Evolutionary conservation across 2,888 invertebrate species (phyloP), one percentile per base, ranked within the genome.

Genomic region (Glaucopsyche alexis): DNA sequence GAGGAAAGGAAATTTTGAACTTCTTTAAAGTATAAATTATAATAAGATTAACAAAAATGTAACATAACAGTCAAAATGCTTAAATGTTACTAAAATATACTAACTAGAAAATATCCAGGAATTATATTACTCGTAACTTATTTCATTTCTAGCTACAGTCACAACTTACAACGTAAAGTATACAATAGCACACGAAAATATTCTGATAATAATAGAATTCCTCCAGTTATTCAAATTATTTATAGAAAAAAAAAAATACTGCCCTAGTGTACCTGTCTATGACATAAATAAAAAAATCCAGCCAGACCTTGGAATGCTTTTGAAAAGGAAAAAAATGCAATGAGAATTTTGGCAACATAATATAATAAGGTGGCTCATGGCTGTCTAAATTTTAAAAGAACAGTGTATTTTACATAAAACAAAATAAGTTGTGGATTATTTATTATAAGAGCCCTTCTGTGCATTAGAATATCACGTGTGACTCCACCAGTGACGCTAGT

Each of bases 301-400:
- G 60, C 29, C 60, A 60, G 60, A 60, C 60, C 60, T 60, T 60
- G 60, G 60, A 60, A 60, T 38, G 60, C 60, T 60, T 60, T 60
- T 38, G 2, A 60, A 60, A 29, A 60, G 60, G 19, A 60, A 60
- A 14, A 29, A 7, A 2, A 13, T 14, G 60, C 60, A 38, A 60
- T 60, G 60, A 60, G 60, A 60, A 6, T 14, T 29, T 0, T 60
- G 60, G 29, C 60, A 60, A 60, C 13, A 29, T 5, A 60, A 60
- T 19, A 13, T 16, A 13, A 64, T 42, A 42, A 7, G 7, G 42
- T n/a, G n/a, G n/a, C n/a, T n/a, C n/a, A n/a, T n/a, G n/a, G n/a
- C 1, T 2, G 42, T 42, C 8, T 42, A 42, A 42, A 42, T 42
- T 42, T 42, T 4, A 42, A 5, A 42, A 3, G 6, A 7, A 42